Evolutionary conservation across 1,140 invertebrate species (phyloP).

Genomic region (Drosophila sproati): DNA sequence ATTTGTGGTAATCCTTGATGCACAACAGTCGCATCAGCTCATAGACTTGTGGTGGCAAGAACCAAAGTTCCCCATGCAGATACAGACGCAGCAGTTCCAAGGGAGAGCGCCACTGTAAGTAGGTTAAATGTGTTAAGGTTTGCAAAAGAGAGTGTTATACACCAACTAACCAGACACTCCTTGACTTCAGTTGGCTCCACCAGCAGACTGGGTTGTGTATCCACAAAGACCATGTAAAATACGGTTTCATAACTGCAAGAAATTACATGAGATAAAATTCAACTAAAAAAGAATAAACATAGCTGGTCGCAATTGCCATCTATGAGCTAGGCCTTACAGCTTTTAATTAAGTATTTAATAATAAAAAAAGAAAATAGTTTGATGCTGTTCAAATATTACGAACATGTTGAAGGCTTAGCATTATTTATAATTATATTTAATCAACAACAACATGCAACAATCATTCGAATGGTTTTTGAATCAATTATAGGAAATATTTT

Average conservation of each 20-base stretch:
- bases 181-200: slow-evolving; percentile 89
- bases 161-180: slow-evolving; percentile 87
- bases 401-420: no score
- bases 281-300: not conserved
- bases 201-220: slow-evolving; percentile 86
- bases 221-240: slow-evolving; percentile 90
- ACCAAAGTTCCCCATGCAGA: slow-evolving; percentile 62
- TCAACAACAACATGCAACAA: no score
- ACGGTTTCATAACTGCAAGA: slow-evolving; percentile 88
- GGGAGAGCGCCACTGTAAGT: slow-evolving; percentile 85
- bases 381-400: no score
- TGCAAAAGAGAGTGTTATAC: not conserved
- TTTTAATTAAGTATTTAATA: no score
- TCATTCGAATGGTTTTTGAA: no score
- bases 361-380: no score
- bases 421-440: no score
- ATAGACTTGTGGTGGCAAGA: slow-evolving; percentile 87
- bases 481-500: no score
- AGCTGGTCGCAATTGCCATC: no score
- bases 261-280: not conserved
- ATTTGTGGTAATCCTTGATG: slow-evolving; percentile 31
- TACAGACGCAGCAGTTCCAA: slow-evolving; percentile 67
- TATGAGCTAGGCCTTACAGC: no score
- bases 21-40: slow-evolving; percentile 85
- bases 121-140: slow-evolving; percentile 86